These are phyloP conservation scores for Panzeria rudis DNA, from an alignment of 2,888 invertebrate genomes.

Conservation along the genomic window DNA sequence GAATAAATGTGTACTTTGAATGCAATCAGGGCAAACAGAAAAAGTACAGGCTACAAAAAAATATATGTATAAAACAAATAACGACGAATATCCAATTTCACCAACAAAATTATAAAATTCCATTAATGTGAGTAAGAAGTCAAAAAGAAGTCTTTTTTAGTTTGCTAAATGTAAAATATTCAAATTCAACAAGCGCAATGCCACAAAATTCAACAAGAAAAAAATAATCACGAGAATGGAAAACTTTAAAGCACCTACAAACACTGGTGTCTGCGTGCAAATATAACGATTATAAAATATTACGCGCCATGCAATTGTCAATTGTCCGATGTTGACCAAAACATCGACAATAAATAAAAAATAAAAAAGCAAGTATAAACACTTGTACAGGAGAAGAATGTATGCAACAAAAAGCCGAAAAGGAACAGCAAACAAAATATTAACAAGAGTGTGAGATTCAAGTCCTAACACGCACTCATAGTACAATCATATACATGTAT, in stretches of 20 bases:
- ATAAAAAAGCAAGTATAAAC: neutral
- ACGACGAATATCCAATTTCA: constrained; percentile 37
- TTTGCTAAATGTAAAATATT: constrained; percentile 30
- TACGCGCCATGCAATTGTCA: constrained; percentile 68
- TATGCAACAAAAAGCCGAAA: constrained; percentile 45
- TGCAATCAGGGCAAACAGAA: constrained; percentile 38
- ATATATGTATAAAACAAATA: constrained; percentile 3
- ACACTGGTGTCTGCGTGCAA: constrained; percentile 61
- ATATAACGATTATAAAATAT: constrained; percentile 65
- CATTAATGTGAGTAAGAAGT: constrained; percentile 49
- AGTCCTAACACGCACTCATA: constrained; percentile 38
- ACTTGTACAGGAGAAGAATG: constrained; percentile 20
- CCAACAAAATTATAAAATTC: constrained; percentile 31
- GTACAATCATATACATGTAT: constrained; percentile 6
- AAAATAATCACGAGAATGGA: constrained; percentile 2
- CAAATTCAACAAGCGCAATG: constrained; percentile 29
- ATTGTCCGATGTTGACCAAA: constrained; percentile 55
- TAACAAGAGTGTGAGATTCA: constrained; percentile 11
- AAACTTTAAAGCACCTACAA: constrained; percentile 52
- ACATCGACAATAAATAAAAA: constrained; percentile 13
- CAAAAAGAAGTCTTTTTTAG: constrained; percentile 44
- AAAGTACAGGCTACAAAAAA: constrained; percentile 21
- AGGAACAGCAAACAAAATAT: constrained; percentile 20
- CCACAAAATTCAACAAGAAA: neutral
- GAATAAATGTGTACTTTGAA: constrained; percentile 44